phyloP scores from a whole-genome alignment of 2,888 invertebrate species.

The Diarsia brunnea region DNA sequence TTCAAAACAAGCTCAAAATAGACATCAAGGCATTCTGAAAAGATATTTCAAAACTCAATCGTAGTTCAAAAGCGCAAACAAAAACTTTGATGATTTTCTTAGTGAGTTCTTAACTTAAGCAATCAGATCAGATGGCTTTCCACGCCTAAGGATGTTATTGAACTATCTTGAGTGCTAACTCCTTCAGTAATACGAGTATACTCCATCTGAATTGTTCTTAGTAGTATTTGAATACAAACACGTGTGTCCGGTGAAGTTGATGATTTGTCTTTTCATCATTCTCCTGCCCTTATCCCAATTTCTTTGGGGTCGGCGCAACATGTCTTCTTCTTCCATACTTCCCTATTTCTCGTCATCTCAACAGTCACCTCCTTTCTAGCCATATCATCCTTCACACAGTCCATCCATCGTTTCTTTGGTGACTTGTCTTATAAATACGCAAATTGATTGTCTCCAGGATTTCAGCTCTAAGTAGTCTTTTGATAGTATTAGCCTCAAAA shows the following conservation, averaged over 20 bases:
- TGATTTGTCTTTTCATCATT: too few relatives aligned
- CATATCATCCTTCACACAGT: too few relatives aligned
- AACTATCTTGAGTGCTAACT: conserved; percentile 27
- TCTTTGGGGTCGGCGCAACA: too few relatives aligned
- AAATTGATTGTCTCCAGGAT: background rate
- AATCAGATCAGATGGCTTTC: conserved; percentile 54
- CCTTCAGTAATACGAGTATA: background rate
- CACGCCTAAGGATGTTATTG: conserved; percentile 22
- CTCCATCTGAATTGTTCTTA: background rate
- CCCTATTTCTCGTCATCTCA: too few relatives aligned
- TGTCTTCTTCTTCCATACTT: too few relatives aligned
- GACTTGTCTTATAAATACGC: background rate
- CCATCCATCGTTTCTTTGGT: too few relatives aligned
- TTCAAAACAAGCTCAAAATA: conserved; percentile 43
- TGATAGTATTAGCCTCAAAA: background rate
- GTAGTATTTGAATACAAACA: background rate
- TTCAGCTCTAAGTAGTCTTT: background rate
- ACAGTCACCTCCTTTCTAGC: too few relatives aligned
- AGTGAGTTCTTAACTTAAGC: conserved; percentile 49
- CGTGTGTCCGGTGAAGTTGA: background rate
- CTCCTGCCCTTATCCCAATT: too few relatives aligned
- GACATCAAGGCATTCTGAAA: conserved; percentile 26
- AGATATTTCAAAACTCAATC: conserved; percentile 60
- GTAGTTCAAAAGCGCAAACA: conserved; percentile 55
- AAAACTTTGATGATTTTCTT: conserved; percentile 66